Percentiles rank a stretch among this genome's conserved stretches.
These are phyloP conservation scores for Esox lucius DNA, from an alignment of 2,797 vertebrate species.

Conservation along the genomic window DNA sequence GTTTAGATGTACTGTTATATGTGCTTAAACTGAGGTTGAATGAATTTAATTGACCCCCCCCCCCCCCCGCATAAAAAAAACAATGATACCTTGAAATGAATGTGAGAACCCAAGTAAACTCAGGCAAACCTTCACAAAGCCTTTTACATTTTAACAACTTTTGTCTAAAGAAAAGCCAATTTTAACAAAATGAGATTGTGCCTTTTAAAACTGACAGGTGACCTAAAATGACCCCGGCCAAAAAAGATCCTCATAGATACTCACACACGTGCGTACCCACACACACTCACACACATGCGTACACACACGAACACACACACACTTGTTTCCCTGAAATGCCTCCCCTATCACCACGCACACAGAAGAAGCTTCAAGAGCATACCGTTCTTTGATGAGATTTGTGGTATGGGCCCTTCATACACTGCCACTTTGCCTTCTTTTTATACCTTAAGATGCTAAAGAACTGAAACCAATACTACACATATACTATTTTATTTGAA, in stretches of 20 bases:
- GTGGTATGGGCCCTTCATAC: conserved; percentile 5
- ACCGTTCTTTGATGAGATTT: neutral
- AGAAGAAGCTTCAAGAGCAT: conserved; percentile 9
- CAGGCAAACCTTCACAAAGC: conserved; percentile 58
- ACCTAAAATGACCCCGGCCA: conserved; percentile 27
- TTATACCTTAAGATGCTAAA: conserved; percentile 57
- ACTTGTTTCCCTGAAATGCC: conserved; percentile 2
- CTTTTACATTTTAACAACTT: conserved; percentile 43
- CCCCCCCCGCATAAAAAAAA: neutral
- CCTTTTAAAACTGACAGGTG: conserved; percentile 57
- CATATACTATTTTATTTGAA: conserved; percentile 66
- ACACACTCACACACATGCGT: neutral
- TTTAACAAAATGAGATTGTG: conserved; percentile 59
- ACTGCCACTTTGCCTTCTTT: conserved; percentile 70
- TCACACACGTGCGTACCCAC: neutral
- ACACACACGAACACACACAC: conserved; percentile 34
- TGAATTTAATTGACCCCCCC: conserved; percentile 14
- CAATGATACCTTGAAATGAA: conserved; percentile 39
- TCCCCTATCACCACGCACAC: conserved; percentile 12
- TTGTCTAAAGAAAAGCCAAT: conserved; percentile 40
- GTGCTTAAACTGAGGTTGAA: conserved; percentile 23
- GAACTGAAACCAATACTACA: conserved; percentile 51
- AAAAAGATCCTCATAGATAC: conserved; percentile 17
- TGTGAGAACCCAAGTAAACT: conserved; percentile 63
- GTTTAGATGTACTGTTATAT: neutral